phyloP scores from a whole-genome alignment of 2,888 invertebrate species.

The Brachylomia viminalis region DNA sequence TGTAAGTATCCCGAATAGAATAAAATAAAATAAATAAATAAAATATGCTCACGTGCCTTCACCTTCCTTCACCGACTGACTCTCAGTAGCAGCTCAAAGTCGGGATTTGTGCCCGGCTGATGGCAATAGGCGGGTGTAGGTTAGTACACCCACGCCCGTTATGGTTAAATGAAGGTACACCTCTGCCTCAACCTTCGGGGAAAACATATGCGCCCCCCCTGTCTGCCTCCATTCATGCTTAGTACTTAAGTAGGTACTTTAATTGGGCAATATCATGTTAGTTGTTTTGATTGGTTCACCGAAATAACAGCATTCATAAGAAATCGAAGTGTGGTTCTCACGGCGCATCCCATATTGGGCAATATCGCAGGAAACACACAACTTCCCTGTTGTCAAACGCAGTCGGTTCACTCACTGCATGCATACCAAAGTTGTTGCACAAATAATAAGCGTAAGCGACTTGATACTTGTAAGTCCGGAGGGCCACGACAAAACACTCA shows the following conservation, averaged over 20 bases:
- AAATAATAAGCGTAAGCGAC: constrained; percentile 30
- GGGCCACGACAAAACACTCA: not conserved
- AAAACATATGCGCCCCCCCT: no score
- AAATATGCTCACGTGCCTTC: no score
- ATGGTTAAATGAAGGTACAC: no score
- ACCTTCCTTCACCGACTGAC: no score
- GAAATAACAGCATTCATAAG: constrained; percentile 35
- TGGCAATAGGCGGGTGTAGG: not conserved
- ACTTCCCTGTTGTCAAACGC: constrained; percentile 60
- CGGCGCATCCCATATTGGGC: constrained; percentile 53
- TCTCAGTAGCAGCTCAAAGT: not conserved
- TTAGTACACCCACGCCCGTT: no score
- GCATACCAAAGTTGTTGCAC: constrained; percentile 54
- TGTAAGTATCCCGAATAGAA: no score
- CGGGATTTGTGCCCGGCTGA: not conserved
- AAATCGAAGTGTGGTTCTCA: constrained; percentile 54
- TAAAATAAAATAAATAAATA: no score
- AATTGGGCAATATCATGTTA: constrained; percentile 1
- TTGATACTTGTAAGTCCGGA: not conserved
- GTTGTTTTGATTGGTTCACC: constrained; percentile 3
- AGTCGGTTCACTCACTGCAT: constrained; percentile 58
- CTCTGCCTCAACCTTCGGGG: not conserved
- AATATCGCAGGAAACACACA: constrained; percentile 57
- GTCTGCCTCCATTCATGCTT: not conserved
- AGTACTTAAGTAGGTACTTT: not conserved